Evolutionary conservation across 2,113 vertebrate genomes (phyloP), one percentile per base, ranked within the genome.

Genomic region (human (Homo sapiens)): DNA sequence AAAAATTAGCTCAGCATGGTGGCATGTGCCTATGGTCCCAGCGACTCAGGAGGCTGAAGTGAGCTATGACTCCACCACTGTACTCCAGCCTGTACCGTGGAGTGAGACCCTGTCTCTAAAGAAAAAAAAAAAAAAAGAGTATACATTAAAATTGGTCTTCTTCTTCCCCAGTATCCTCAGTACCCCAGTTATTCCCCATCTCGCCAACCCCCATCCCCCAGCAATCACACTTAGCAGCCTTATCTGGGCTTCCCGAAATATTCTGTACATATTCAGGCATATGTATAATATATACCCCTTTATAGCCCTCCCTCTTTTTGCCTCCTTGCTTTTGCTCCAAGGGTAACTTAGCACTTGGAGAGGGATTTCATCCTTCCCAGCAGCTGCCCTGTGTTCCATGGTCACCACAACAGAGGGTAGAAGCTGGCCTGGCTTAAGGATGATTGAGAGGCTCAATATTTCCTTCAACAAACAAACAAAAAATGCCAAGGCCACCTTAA

Each of bases 141-240:
- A 45, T 87, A 50, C 11, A 35, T 82, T 83, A 83, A 96, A 83
- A 88, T 94, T 68, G 68, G 22, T 80, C 20, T 93, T 94, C 75
- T 12, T 76, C 18, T n/a, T 8, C 35, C 7, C 4, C 32, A n/a
- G 59, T 9, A 59, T 6, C 18, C 32, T 80, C 12, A n/a, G 23
- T 25, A 20, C 11, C 70, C 27, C 27, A 57, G 5, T 90, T 45
- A 43, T 16, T 76, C 7, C 10, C 32, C 5, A 0, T 38, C 6
- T 23, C 27, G 20, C 18, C 61, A 64, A 6, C 27, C 32, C 17
- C 25, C 43, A 2, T 35, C 11, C 4, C 12, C 30, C 25, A 45
- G 75, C 8, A 43, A 22, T 50, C 50, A 32, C 16, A 27, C 13
- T n/a, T 45, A 52, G 61, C 32, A 90, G 20, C 43, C 35, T 59